phyloP scores from a whole-genome alignment of 2,888 invertebrate species.

The Drosophila buzzatii region DNA sequence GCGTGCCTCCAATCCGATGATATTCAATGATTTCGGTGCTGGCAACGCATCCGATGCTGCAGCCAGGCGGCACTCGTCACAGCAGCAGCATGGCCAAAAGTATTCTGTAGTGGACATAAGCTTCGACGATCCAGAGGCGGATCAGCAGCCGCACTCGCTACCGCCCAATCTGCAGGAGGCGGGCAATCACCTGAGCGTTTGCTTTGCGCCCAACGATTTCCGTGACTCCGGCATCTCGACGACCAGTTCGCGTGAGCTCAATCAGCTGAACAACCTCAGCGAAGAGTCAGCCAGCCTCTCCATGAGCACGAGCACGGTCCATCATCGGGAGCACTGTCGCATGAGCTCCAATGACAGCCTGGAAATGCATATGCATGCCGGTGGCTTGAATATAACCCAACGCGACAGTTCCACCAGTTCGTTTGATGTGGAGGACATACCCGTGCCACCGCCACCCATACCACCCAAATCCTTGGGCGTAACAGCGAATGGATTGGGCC shows the following conservation, averaged over 20 bases:
- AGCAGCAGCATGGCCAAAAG: slow-evolving; percentile 83
- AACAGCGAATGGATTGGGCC: slow-evolving; percentile 46
- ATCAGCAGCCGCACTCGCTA: slow-evolving; percentile 78
- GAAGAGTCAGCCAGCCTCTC: slow-evolving; percentile 79
- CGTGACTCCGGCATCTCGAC: slow-evolving; percentile 85
- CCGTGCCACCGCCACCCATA: slow-evolving; percentile 84
- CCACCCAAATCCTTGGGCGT: slow-evolving; percentile 83
- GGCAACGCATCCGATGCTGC: slow-evolving; percentile 49
- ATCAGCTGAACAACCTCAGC: slow-evolving; percentile 82
- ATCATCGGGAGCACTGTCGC: slow-evolving; percentile 81
- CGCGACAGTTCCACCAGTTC: slow-evolving; percentile 80
- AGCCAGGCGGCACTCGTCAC: slow-evolving; percentile 74
- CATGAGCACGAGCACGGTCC: slow-evolving; percentile 74
- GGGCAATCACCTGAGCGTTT: slow-evolving; percentile 73
- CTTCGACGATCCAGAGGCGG: slow-evolving; percentile 85
- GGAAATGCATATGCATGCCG: slow-evolving; percentile 52
- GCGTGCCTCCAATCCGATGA: slow-evolving; percentile 84
- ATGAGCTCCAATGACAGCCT: slow-evolving; percentile 76
- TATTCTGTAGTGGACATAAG: slow-evolving; percentile 86
- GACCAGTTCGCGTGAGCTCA: slow-evolving; percentile 84
- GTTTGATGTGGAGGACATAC: slow-evolving; percentile 84
- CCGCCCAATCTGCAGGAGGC: slow-evolving; percentile 73
- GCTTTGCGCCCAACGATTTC: slow-evolving; percentile 83
- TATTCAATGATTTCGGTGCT: slow-evolving; percentile 83
- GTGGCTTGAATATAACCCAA: slow-evolving; percentile 77